phyloP scores from a whole-genome alignment of 2,888 invertebrate species.

The Sarcophaga variegata region DNA sequence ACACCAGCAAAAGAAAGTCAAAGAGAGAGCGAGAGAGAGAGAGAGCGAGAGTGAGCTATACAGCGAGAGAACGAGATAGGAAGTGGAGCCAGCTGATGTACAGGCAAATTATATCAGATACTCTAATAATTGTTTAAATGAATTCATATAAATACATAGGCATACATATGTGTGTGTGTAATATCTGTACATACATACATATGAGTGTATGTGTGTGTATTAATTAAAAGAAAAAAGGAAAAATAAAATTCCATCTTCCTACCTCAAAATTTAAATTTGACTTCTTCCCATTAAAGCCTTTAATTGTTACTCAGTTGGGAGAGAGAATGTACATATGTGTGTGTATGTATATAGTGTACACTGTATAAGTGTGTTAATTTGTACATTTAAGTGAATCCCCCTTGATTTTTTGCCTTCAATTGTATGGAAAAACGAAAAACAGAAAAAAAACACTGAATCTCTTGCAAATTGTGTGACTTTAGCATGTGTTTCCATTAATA shows the following conservation, averaged over 20 bases:
- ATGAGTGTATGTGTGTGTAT: background rate
- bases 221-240: background rate
- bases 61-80: background rate
- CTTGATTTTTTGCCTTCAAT: conserved; percentile 28
- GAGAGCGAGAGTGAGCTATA: background rate
- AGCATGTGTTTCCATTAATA: conserved; percentile 36
- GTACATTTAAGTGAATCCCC: conserved; percentile 32
- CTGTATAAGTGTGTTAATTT: background rate
- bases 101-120: background rate
- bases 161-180: background rate
- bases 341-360: background rate
- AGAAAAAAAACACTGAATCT: conserved; percentile 20
- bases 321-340: background rate
- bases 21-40: too few species aligned
- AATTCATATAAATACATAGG: background rate
- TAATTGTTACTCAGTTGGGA: too few species aligned
- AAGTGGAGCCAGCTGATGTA: background rate
- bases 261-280: conserved; percentile 14
- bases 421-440: background rate
- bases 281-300: background rate
- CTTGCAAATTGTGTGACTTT: conserved; percentile 37
- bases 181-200: background rate
- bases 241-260: conserved; percentile 6
- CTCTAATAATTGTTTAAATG: background rate
- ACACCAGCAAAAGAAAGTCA: background rate